Evolutionary conservation across 2,797 vertebrate species (phyloP).

Genomic region (Enteromius trimaculatus): DNA sequence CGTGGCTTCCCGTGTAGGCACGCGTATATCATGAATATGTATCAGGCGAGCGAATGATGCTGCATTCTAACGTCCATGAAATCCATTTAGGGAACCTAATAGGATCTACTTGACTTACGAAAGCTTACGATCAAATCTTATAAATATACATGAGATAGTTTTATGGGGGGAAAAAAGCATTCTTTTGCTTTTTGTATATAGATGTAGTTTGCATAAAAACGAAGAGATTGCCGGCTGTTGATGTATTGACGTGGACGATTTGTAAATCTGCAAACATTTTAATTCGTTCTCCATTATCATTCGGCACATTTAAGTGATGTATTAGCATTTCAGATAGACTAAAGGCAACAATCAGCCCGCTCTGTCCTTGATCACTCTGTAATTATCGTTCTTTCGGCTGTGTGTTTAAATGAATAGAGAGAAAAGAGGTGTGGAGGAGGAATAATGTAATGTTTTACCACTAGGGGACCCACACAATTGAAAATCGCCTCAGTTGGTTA

Average conservation of each 20-base stretch:
- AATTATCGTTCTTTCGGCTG: constrained; percentile 64
- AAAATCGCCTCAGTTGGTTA: constrained; percentile 46
- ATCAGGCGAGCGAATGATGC: constrained; percentile 71
- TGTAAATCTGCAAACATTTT: constrained; percentile 64
- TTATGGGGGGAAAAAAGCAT: constrained; percentile 19
- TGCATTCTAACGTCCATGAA: constrained; percentile 78
- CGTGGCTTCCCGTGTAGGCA: constrained; percentile 62
- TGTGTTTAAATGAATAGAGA: constrained; percentile 61
- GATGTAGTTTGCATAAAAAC: constrained; percentile 22
- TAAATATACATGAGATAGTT: constrained; percentile 62
- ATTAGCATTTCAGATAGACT: constrained; percentile 69
- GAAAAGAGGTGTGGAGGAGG: constrained; percentile 52
- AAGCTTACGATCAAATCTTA: constrained; percentile 66
- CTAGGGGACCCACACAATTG: constrained; percentile 62
- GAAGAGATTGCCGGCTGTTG: constrained; percentile 40
- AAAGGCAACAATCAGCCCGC: constrained; percentile 67
- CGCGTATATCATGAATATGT: constrained; percentile 75
- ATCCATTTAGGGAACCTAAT: constrained; percentile 80
- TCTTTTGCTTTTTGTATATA: constrained; percentile 29
- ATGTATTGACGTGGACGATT: constrained; percentile 53
- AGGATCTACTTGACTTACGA: constrained; percentile 76
- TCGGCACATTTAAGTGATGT: constrained; percentile 63
- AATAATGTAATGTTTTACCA: constrained; percentile 57
- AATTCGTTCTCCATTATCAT: constrained; percentile 64
- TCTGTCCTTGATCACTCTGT: constrained; percentile 67